Percentiles rank a stretch among this genome's conserved stretches.
These are phyloP conservation scores for Chloropsis cyanopogon DNA, from an alignment of 2,113 vertebrate genomes.

Conservation along the genomic window DNA sequence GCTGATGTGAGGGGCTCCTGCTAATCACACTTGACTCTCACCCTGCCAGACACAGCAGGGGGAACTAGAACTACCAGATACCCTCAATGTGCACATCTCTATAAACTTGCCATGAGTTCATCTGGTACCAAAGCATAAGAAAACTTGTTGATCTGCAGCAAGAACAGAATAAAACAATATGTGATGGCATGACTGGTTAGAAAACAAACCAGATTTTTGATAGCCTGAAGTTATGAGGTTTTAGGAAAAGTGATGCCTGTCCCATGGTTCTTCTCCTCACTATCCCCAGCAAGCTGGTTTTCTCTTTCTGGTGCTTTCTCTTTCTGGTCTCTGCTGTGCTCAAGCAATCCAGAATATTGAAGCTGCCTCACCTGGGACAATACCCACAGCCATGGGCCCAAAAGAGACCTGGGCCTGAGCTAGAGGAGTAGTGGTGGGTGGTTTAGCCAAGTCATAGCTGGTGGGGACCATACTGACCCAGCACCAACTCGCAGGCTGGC, in stretches of 20 bases:
- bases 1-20: not conserved
- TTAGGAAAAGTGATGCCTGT: not conserved
- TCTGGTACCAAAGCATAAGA: not conserved
- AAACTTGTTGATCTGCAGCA: not conserved
- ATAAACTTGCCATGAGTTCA: not conserved
- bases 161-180: not conserved
- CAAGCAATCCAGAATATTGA: not conserved
- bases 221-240: not conserved
- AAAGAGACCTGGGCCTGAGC: not conserved
- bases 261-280: not conserved
- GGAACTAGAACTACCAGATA: not conserved
- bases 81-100: accelerated
- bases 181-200: not conserved
- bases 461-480: not conserved
- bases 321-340: not conserved
- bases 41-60: accelerated
- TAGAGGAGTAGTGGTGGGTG: not conserved
- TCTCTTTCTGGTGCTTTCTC: not conserved
- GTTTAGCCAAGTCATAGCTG: not conserved
- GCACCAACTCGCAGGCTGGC: not conserved
- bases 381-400: not conserved
- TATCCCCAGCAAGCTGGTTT: not conserved
- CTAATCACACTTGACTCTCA: not conserved
- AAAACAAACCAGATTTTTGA: not conserved
- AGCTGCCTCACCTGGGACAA: not conserved